Conservation (phyloP, 1,140 invertebrate species). For the Linepithema humile region DNA sequence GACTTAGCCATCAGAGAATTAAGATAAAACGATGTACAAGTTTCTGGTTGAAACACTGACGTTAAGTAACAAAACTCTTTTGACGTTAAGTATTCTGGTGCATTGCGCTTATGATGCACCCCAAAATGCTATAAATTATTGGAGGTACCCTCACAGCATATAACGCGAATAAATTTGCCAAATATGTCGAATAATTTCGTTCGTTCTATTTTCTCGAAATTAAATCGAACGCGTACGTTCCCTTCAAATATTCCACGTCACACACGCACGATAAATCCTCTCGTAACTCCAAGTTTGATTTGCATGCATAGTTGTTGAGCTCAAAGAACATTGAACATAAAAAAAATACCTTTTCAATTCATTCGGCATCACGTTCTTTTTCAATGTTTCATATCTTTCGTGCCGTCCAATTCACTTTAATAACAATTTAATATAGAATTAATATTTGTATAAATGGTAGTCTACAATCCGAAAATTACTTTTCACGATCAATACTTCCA, state of each 20-base stretch:
- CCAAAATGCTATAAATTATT: constrained; percentile 32
- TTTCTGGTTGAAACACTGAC: neutral
- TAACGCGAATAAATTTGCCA: constrained; percentile 39
- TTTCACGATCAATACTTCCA: neutral
- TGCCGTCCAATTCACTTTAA: neutral
- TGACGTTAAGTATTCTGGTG: constrained; percentile 20
- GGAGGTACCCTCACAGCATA: neutral
- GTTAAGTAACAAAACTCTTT: too few species aligned
- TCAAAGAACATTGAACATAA: neutral
- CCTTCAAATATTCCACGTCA: constrained; percentile 32
- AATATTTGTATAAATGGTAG: neutral
- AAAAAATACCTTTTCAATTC: neutral
- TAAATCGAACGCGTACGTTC: constrained; percentile 25
- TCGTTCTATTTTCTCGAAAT: constrained; percentile 43
- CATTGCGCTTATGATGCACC: neutral
- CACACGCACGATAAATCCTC: constrained; percentile 15
- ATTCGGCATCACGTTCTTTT: neutral
- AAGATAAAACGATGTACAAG: neutral
- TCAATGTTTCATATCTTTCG: neutral
- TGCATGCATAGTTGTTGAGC: constrained; percentile 2
- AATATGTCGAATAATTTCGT: constrained; percentile 34
- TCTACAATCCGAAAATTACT: neutral
- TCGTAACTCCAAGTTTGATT: constrained; percentile 8
- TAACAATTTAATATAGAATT: neutral
- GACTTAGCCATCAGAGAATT: neutral